Evolutionary conservation across 2,888 invertebrate genomes (phyloP), one percentile per base, ranked within the genome.

Genomic region (Polydrusus tereticollis): DNA sequence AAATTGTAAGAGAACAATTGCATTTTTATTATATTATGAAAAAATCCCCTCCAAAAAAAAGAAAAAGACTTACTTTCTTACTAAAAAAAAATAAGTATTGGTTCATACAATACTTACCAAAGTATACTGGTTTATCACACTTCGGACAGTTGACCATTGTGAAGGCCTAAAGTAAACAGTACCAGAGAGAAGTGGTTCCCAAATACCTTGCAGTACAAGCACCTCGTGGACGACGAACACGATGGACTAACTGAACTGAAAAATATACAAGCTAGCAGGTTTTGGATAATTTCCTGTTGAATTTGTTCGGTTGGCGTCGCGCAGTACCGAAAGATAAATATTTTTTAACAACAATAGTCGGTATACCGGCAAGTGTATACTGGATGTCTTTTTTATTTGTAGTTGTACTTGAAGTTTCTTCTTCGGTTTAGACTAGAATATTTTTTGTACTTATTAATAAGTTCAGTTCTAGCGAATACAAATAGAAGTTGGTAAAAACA

Each of bases 111-210:
- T 65, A 72, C 88, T 85, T 80, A 89, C 89, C 89, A 80, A 89
- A 89, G 81, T 89, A 89, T 58, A 89, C 89, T 26, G 89, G 88
- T 83, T 89, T 89, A 21, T 87, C 86, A 81, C 89, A 89, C 85
- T 88, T 89, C 0, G 89, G 89, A 80, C 89, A 89, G 83, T 89
- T 89, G 64, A 88, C 88, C 89, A 89, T 89, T 8, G 66, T 57
- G 43, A 38, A 14, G 14, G n/a, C 7, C 23, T 20, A 36, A 43
- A n/a, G 2, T 29, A 12, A 29, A 0, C 16, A 18, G 36, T 55
- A 55, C 29, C 16, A n/a, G 10, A 14, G 38, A 41, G 16, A 41
- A 59, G 14, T 47, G 47, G 33, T 20, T 55, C 55, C 55, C 4
- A 33, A 55, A 33, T 58, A 58, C 14, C 12, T 38, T 16, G 16